These are phyloP conservation scores for Spermophilus dauricus DNA, from an alignment of 2,113 vertebrate genomes.

Conservation along the genomic window DNA sequence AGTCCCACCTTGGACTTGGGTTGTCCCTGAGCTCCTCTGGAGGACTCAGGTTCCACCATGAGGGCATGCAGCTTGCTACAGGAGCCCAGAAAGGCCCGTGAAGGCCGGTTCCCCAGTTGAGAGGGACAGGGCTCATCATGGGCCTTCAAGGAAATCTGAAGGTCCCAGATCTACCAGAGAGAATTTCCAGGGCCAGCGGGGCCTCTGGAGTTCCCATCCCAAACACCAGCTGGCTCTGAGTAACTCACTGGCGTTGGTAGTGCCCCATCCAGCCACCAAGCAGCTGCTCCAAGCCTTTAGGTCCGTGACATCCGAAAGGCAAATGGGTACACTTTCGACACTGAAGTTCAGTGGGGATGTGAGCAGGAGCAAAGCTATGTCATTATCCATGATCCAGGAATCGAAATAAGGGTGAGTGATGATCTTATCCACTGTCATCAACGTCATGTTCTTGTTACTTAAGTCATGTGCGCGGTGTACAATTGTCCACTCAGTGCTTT, in stretches of 20 bases:
- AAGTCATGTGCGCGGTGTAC: not conserved
- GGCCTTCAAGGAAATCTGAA: not conserved
- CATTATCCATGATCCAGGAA: constrained; percentile 61
- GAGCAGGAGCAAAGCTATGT: constrained; percentile 82
- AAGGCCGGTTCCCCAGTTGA: not conserved
- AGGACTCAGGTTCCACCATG: too few relatives aligned
- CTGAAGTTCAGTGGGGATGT: constrained; percentile 39
- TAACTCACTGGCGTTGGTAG: not conserved
- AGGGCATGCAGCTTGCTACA: not conserved
- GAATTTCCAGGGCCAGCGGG: not conserved
- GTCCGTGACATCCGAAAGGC: constrained; percentile 56
- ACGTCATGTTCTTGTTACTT: fast-evolving
- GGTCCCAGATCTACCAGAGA: not conserved
- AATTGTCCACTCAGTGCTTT: constrained; percentile 61
- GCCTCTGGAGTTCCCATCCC: not conserved
- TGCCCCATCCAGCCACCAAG: constrained; percentile 81
- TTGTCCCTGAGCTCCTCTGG: not conserved
- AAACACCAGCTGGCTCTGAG: not conserved
- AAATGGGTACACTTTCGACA: constrained; percentile 27
- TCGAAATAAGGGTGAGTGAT: constrained; percentile 73
- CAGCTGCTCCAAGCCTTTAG: constrained; percentile 69
- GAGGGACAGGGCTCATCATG: not conserved
- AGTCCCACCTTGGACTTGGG: not conserved
- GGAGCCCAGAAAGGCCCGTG: not conserved
- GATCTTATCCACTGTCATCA: constrained; percentile 60